phyloP scores from a whole-genome alignment of 1,140 invertebrate genomes.

The Patella vulgata region DNA sequence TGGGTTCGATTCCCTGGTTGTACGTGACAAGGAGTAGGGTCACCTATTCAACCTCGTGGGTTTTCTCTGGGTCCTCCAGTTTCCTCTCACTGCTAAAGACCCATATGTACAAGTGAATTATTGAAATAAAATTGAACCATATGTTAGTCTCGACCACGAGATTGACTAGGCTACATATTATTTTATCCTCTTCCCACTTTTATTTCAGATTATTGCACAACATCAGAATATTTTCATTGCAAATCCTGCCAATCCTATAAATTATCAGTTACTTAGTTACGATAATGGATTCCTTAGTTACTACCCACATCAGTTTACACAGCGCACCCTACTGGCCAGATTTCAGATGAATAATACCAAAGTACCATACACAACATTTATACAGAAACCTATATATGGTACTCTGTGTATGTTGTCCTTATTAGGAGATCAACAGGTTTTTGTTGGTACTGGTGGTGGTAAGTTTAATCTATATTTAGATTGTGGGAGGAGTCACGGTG shows the following conservation, averaged over 20 bases:
- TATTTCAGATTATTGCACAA: conserved; percentile 55
- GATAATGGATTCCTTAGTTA: conserved; percentile 69
- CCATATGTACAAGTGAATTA: too few species aligned
- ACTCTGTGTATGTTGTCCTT: conserved; percentile 61
- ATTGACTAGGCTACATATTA: too few species aligned
- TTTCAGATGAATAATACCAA: conserved; percentile 67
- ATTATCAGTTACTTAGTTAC: conserved; percentile 63
- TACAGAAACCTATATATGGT: conserved; percentile 64
- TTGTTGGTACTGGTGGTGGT: conserved; percentile 27
- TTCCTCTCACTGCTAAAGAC: too few species aligned
- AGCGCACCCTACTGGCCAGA: conserved; percentile 66
- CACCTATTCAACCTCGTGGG: too few species aligned
- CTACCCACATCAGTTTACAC: conserved; percentile 64
- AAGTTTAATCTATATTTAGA: too few species aligned
- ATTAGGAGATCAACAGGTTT: conserved; percentile 59
- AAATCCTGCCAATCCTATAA: conserved; percentile 25
- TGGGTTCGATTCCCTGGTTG: too few species aligned
- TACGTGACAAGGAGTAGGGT: too few species aligned
- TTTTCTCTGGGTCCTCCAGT: too few species aligned
- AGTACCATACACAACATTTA: conserved; percentile 61
- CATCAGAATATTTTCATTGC: conserved; percentile 47
- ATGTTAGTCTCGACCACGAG: too few species aligned
- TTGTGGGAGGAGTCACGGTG: neutral
- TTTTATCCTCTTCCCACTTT: too few species aligned
- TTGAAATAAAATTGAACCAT: too few species aligned